A percentile compares a stretch with the other conserved stretches of the same genome.
These are phyloP conservation scores for Laticauda laticaudata DNA, from an alignment of 2,113 vertebrate species.

Conservation along the genomic window DNA sequence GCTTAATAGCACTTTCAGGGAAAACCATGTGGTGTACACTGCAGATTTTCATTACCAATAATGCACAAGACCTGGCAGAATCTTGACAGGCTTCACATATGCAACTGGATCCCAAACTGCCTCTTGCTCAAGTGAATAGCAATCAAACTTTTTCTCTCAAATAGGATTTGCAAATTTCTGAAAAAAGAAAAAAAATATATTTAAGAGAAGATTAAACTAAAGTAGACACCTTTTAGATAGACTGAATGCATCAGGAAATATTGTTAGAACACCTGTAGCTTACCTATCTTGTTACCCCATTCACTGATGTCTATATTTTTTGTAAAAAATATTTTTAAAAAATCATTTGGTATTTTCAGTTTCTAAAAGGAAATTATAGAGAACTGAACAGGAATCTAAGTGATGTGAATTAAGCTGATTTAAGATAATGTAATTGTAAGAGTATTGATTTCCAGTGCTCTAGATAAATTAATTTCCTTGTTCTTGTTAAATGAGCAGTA, in stretches of 20 bases:
- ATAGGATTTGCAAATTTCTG: neutral
- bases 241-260: neutral
- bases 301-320: neutral
- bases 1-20: constrained; percentile 38
- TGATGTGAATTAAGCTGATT: neutral
- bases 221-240: neutral
- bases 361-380: neutral
- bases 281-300: neutral
- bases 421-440: neutral
- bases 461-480: neutral
- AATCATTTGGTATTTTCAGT: neutral
- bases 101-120: neutral
- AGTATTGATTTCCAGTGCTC: neutral
- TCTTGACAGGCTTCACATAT: constrained; percentile 23
- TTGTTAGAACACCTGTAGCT: neutral
- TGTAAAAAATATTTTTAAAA: neutral
- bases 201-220: neutral
- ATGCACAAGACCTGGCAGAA: constrained; percentile 46
- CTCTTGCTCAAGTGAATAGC: neutral
- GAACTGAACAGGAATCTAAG: neutral
- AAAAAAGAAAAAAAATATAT: neutral
- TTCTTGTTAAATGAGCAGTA: neutral
- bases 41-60: constrained; percentile 45
- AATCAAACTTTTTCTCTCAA: neutral
- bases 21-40: neutral